These are phyloP conservation scores for Cichladusa arquata DNA, from an alignment of 2,113 vertebrate genomes.

Conservation along the genomic window DNA sequence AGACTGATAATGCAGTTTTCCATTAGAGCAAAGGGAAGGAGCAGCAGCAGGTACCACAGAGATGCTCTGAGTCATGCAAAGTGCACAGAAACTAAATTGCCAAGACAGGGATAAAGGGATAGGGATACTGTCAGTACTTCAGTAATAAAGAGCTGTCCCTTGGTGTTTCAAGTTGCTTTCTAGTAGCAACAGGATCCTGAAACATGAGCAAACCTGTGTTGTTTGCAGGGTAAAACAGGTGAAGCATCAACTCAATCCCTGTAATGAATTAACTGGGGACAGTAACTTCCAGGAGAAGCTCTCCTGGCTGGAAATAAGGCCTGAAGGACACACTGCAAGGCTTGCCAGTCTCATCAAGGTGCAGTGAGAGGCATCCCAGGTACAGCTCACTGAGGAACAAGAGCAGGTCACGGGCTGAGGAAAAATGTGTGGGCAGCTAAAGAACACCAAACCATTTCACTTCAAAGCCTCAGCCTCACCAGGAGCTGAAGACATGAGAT, in stretches of 20 bases:
- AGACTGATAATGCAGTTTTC: background rate
- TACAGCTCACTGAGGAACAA: accelerated
- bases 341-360: background rate
- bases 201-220: background rate
- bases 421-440: background rate
- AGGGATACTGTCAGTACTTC: background rate
- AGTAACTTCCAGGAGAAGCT: background rate
- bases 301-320: background rate
- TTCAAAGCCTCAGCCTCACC: background rate
- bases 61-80: background rate
- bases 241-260: background rate
- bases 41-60: background rate
- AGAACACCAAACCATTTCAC: background rate
- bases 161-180: background rate
- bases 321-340: background rate
- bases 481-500: background rate
- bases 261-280: background rate
- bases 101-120: background rate
- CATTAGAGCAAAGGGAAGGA: background rate
- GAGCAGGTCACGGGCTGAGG: background rate
- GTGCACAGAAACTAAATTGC: background rate
- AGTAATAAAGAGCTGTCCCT: background rate
- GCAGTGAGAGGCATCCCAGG: background rate
- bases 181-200: background rate
- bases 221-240: accelerated